phyloP scores from a whole-genome alignment of 2,888 invertebrate species.

The Isoperla grammatica region DNA sequence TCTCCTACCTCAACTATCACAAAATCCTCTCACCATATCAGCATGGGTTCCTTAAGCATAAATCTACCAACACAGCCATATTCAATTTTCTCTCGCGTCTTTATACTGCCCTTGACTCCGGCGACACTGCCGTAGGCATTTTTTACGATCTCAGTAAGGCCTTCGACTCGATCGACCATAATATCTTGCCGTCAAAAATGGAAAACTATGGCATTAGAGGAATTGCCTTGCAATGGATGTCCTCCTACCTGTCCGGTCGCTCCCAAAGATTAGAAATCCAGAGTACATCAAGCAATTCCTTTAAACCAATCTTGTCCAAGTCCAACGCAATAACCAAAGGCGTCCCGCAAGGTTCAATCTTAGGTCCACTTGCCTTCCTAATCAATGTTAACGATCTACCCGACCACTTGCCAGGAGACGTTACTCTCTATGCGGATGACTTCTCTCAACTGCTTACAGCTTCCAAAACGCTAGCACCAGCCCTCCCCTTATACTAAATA shows the following conservation, averaged over 20 bases:
- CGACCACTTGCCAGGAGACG: no score
- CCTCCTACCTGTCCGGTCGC: slow-evolving; percentile 4
- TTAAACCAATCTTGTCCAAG: background rate
- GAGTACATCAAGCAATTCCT: no score
- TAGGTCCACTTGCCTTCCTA: background rate
- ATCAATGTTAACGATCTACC: background rate
- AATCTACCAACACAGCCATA: slow-evolving; percentile 8
- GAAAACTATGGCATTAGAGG: background rate
- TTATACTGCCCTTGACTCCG: background rate
- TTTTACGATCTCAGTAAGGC: slow-evolving; percentile 12
- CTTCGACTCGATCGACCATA: background rate
- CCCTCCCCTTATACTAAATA: no score
- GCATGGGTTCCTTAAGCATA: background rate
- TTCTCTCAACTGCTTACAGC: no score
- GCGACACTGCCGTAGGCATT: background rate
- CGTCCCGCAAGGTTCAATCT: background rate
- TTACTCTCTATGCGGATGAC: no score
- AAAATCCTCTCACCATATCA: background rate
- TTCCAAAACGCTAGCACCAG: no score
- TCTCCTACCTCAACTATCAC: background rate
- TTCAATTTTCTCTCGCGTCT: background rate
- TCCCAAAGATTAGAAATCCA: no score
- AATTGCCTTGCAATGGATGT: background rate
- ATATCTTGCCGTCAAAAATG: background rate
- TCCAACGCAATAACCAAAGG: background rate